Conservation (phyloP, 2,797 vertebrate genomes). For the Oreochromis grahami region DNA sequence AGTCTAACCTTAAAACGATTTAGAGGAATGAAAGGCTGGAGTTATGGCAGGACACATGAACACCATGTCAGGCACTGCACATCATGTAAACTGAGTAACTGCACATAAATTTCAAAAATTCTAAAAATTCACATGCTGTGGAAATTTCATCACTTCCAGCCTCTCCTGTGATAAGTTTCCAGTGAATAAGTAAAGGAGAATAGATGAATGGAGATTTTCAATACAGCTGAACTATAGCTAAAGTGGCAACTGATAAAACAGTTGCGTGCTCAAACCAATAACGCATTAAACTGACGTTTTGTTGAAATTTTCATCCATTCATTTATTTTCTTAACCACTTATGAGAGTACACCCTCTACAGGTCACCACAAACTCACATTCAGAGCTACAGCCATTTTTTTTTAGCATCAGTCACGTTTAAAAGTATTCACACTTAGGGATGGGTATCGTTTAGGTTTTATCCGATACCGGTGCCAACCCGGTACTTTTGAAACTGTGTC, state of each 20-base stretch:
- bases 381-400: neutral
- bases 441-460: too few species aligned
- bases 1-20: neutral
- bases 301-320: neutral
- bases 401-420: neutral
- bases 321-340: neutral
- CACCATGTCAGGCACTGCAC: neutral
- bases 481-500: too few species aligned
- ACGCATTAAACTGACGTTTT: neutral
- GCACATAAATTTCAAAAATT: neutral
- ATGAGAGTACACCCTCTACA: neutral
- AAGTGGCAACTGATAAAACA: neutral
- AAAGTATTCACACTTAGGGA: neutral
- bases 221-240: rapidly evolving
- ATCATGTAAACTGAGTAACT: neutral
- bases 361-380: neutral
- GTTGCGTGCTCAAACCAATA: rapidly evolving
- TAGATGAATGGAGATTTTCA: neutral
- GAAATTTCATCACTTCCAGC: neutral
- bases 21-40: neutral
- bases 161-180: neutral
- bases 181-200: neutral
- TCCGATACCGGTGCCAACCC: too few species aligned
- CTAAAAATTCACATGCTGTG: neutral
- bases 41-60: neutral